Evolutionary conservation across 2,797 vertebrate genomes (phyloP).

Genomic region (Luscinia megarhynchos): DNA sequence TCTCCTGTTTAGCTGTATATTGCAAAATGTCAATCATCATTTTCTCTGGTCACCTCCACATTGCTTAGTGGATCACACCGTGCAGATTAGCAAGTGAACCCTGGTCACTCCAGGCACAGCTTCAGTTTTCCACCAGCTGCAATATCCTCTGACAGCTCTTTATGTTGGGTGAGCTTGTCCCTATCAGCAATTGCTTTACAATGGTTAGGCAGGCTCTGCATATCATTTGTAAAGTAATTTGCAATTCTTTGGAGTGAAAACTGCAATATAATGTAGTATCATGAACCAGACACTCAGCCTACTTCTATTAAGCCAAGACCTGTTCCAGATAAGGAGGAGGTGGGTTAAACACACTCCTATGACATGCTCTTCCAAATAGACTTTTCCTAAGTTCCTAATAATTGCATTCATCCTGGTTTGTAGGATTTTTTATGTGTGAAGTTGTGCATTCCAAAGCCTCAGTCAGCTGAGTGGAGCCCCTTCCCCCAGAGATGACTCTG

Average conservation of each 20-base stretch:
- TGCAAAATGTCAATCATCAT: background rate
- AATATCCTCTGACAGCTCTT: background rate
- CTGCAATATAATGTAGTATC: background rate
- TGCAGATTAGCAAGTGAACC: background rate
- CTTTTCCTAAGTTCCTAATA: background rate
- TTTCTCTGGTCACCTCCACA: background rate
- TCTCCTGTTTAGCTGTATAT: background rate
- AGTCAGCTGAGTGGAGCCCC: background rate
- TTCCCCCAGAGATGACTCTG: background rate
- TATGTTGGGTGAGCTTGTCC: background rate
- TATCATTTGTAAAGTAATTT: slow-evolving; percentile 28
- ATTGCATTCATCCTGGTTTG: background rate
- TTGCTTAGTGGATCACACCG: background rate
- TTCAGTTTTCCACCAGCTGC: background rate
- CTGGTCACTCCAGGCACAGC: background rate
- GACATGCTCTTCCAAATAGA: background rate
- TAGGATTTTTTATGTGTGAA: background rate
- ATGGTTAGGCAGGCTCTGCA: background rate
- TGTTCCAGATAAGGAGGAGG: background rate
- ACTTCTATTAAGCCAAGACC: background rate
- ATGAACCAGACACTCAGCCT: background rate
- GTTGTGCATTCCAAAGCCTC: background rate
- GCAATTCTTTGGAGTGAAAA: slow-evolving; percentile 7
- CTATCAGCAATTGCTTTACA: slow-evolving; percentile 4
- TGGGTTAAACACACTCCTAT: background rate